phyloP scores from a whole-genome alignment of 2,113 vertebrate genomes.

The Danio rerio region DNA sequence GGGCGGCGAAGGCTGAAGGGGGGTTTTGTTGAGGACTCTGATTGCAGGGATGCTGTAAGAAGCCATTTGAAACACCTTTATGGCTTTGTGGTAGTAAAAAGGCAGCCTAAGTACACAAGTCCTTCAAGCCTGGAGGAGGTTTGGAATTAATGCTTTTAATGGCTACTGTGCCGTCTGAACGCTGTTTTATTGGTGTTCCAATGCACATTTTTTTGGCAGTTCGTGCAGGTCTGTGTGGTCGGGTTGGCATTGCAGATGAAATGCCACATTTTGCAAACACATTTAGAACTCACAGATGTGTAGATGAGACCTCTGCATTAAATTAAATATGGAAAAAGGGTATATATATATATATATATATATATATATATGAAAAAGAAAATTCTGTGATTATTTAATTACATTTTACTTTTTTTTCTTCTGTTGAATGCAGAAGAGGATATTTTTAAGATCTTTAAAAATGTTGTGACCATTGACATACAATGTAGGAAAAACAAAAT shows the following conservation, averaged over 20 bases:
- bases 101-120: slow-evolving; percentile 47
- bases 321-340: no score
- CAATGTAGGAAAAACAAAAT: no score
- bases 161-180: neutral
- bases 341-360: no score
- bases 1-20: slow-evolving; percentile 48
- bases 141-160: slow-evolving; percentile 21
- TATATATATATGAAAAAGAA: no score
- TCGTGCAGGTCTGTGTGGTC: slow-evolving; percentile 47
- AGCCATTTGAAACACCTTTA: slow-evolving; percentile 23
- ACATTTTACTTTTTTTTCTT: no score
- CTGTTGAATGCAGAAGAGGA: no score
- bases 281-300: neutral
- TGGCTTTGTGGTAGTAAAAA: slow-evolving; percentile 55
- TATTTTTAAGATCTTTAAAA: no score
- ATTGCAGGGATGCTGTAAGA: slow-evolving; percentile 40
- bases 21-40: slow-evolving; percentile 45
- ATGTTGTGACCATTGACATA: no score
- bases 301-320: no score
- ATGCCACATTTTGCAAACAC: neutral
- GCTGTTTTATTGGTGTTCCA: neutral
- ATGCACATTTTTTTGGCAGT: slow-evolving; percentile 9
- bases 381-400: no score
- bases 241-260: slow-evolving; percentile 8
- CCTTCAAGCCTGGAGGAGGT: slow-evolving; percentile 40